Conservation (phyloP, 2,113 vertebrate species). For the Oostethus manadensis region DNA sequence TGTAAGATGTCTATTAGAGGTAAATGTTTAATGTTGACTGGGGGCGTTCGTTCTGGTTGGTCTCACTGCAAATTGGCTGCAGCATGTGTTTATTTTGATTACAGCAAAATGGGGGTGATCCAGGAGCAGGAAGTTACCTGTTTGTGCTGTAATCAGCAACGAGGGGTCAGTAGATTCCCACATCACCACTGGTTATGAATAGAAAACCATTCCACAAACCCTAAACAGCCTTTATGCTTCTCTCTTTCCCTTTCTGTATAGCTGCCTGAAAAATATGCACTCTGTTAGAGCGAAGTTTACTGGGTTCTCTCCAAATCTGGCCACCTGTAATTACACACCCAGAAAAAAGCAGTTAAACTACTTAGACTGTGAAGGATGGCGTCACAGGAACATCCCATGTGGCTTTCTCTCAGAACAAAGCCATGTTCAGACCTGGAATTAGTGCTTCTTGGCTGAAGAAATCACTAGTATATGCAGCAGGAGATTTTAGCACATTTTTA, state of each 20-base stretch:
- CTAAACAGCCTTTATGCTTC: background rate
- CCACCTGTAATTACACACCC: conserved; percentile 10
- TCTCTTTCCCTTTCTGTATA: background rate
- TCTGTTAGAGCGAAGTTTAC: background rate
- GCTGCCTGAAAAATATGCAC: background rate
- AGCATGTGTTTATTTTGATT: conserved; percentile 50
- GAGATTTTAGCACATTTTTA: background rate
- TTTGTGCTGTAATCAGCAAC: conserved; percentile 28
- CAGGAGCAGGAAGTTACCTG: conserved; percentile 55
- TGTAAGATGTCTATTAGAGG: conserved; percentile 12
- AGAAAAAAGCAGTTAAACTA: conserved; percentile 1
- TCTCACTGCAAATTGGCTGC: conserved; percentile 8
- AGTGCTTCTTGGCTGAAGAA: background rate
- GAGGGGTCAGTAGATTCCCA: conserved; percentile 61
- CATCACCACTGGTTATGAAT: conserved; percentile 40
- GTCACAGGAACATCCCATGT: background rate
- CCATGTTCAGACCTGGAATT: conserved; percentile 4
- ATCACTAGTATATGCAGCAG: background rate
- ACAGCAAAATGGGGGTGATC: conserved; percentile 34
- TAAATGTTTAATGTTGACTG: conserved; percentile 1
- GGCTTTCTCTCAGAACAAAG: background rate
- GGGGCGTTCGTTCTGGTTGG: conserved; percentile 11
- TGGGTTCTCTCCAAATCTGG: background rate
- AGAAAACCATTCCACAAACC: conserved; percentile 16
- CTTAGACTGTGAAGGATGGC: background rate